phyloP scores from a whole-genome alignment of 2,797 vertebrate species.

The Gadopsis marmoratus region DNA sequence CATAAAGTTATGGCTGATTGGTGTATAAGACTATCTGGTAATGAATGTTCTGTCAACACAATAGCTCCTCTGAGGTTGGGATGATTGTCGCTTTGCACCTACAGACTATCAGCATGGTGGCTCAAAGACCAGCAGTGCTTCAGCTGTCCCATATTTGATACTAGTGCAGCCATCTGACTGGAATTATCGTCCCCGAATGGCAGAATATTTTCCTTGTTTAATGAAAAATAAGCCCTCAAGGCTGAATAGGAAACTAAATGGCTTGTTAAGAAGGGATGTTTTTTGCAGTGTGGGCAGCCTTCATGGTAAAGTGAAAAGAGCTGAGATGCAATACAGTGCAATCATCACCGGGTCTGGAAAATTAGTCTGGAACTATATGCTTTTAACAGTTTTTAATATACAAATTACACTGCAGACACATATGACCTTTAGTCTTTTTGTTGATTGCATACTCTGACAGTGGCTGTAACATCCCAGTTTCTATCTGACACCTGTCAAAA shows the following conservation, averaged over 20 bases:
- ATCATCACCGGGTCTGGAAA: slow-evolving; percentile 49
- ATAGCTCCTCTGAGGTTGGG: slow-evolving; percentile 43
- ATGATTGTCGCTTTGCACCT: slow-evolving; percentile 25
- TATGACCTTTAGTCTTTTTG: neutral
- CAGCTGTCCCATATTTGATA: slow-evolving; percentile 11
- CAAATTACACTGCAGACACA: neutral
- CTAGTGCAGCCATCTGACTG: slow-evolving; percentile 8
- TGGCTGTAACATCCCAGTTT: slow-evolving; percentile 11
- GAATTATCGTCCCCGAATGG: slow-evolving; percentile 46
- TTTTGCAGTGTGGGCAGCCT: slow-evolving; percentile 35
- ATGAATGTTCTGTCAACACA: slow-evolving; percentile 61
- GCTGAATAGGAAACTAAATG: slow-evolving; percentile 54
- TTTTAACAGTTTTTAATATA: slow-evolving; percentile 24
- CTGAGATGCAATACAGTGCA: slow-evolving; percentile 51
- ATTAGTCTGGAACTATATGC: slow-evolving; percentile 28
- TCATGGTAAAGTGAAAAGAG: slow-evolving; percentile 60
- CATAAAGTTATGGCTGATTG: no score
- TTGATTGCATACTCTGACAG: neutral
- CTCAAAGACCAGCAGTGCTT: slow-evolving; percentile 23
- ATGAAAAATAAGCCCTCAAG: slow-evolving; percentile 60
- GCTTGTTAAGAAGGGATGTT: slow-evolving; percentile 32
- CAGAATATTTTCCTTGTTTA: slow-evolving; percentile 51
- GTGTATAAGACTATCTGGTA: slow-evolving; percentile 47
- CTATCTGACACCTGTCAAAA: slow-evolving; percentile 10
- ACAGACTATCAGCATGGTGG: slow-evolving; percentile 29